A percentile compares a stretch with the other conserved stretches of the same genome.
Evolutionary conservation across 1,140 invertebrate species (phyloP).

Genomic region (Adelges cooleyi): DNA sequence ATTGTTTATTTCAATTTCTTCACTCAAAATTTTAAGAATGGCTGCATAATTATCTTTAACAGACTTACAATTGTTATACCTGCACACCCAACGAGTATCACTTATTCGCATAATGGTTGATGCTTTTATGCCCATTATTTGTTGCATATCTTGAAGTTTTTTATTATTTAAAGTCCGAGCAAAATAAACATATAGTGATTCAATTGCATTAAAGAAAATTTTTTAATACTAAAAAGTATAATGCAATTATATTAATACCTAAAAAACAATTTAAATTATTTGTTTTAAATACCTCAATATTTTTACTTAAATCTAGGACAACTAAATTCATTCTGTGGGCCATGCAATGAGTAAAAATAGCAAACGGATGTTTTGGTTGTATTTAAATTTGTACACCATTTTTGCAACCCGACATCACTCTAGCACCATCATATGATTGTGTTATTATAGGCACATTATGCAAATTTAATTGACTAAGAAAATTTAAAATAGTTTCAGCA

Average conservation of each 20-base stretch:
- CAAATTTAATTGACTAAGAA: background rate
- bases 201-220: conserved; percentile 25
- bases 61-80: background rate
- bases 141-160: background rate
- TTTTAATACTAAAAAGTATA: background rate
- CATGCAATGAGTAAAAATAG: conserved; percentile 30
- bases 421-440: conserved; percentile 30
- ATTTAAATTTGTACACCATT: conserved; percentile 13
- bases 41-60: background rate
- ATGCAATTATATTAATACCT: background rate
- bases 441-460: background rate
- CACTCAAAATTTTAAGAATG: background rate
- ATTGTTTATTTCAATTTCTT: background rate
- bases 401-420: conserved; percentile 25
- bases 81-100: background rate
- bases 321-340: conserved; percentile 31
- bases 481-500: background rate
- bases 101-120: background rate
- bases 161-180: conserved; percentile 9
- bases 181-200: conserved; percentile 27
- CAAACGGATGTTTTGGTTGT: conserved; percentile 14
- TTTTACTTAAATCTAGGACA: conserved; percentile 25
- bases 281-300: conserved; percentile 6
- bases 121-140: background rate
- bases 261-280: background rate